Evolutionary conservation across 2,113 vertebrate genomes (phyloP).

Genomic region (Microtus montanus): DNA sequence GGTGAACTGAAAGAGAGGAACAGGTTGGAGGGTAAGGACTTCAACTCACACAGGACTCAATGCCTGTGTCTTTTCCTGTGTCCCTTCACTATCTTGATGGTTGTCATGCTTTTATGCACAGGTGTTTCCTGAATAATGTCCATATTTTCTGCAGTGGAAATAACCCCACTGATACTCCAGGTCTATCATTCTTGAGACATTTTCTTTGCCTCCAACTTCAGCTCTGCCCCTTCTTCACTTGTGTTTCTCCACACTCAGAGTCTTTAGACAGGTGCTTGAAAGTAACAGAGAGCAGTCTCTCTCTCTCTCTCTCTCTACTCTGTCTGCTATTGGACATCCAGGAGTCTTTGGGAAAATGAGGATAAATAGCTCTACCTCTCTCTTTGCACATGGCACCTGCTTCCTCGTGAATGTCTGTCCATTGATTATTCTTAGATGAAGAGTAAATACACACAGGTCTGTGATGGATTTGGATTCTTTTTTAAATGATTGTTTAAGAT

Average conservation of each 20-base stretch:
- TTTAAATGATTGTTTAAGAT: neutral
- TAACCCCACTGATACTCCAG: neutral
- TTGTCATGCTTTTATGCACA: neutral
- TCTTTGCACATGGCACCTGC: neutral
- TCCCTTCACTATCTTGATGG: neutral
- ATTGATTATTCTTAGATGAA: neutral
- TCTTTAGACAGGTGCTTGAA: neutral
- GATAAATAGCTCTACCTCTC: neutral
- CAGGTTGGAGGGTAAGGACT: neutral
- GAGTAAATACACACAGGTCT: neutral
- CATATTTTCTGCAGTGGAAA: neutral
- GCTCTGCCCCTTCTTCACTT: neutral
- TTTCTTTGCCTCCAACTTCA: neutral
- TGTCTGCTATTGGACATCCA: neutral
- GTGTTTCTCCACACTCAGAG: accelerated
- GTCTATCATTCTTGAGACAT: neutral
- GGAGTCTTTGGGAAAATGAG: neutral
- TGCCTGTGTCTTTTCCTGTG: accelerated
- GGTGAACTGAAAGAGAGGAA: neutral
- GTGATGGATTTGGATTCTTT: neutral
- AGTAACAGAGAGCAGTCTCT: neutral
- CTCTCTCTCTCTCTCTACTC: neutral
- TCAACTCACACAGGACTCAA: neutral
- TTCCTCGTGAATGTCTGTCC: neutral
- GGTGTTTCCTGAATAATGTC: neutral